Conservation (phyloP, 2,888 invertebrate species). For the Nemotelus nigrinus region DNA sequence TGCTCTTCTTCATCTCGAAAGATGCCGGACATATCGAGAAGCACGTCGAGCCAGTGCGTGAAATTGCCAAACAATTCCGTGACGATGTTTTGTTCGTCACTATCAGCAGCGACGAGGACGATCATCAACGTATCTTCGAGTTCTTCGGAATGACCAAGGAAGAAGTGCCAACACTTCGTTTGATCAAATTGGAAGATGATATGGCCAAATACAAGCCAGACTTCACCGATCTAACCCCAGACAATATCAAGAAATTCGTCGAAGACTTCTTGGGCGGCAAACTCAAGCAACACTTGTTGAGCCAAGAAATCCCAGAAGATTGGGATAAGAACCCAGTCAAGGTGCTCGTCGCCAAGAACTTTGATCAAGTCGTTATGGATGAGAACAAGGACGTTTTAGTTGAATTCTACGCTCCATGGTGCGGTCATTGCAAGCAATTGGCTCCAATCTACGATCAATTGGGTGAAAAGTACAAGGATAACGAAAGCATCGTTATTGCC, state of each 20-base stretch:
- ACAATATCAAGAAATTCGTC: slow-evolving; percentile 76
- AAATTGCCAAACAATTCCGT: slow-evolving; percentile 88
- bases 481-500: slow-evolving; percentile 87
- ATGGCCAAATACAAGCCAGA: slow-evolving; percentile 98
- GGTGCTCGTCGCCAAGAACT: slow-evolving; percentile 92
- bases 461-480: slow-evolving; percentile 90
- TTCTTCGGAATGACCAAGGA: slow-evolving; percentile 98
- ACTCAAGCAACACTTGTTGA: slow-evolving; percentile 93
- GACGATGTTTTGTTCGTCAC: slow-evolving; percentile 94
- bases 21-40: slow-evolving; percentile 85
- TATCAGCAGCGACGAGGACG: slow-evolving; percentile 94
- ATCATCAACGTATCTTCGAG: slow-evolving; percentile 96
- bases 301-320: slow-evolving; percentile 93
- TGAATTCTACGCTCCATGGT: slow-evolving; percentile 99
- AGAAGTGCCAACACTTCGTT: slow-evolving; percentile 88
- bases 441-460: slow-evolving; percentile 96
- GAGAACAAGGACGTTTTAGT: slow-evolving; percentile 91
- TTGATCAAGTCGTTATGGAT: slow-evolving; percentile 91
- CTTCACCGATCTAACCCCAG: slow-evolving; percentile 59
- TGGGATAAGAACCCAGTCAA: slow-evolving; percentile 97
- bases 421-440: slow-evolving; percentile 98
- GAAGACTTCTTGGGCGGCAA: slow-evolving; percentile 90
- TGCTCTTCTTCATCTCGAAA: slow-evolving; percentile 94
- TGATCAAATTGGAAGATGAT: slow-evolving; percentile 95
- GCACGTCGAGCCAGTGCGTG: slow-evolving; percentile 79